Evolutionary conservation across 2,113 vertebrate species (phyloP).

Genomic region (Sphaerodactylus townsendi): DNA sequence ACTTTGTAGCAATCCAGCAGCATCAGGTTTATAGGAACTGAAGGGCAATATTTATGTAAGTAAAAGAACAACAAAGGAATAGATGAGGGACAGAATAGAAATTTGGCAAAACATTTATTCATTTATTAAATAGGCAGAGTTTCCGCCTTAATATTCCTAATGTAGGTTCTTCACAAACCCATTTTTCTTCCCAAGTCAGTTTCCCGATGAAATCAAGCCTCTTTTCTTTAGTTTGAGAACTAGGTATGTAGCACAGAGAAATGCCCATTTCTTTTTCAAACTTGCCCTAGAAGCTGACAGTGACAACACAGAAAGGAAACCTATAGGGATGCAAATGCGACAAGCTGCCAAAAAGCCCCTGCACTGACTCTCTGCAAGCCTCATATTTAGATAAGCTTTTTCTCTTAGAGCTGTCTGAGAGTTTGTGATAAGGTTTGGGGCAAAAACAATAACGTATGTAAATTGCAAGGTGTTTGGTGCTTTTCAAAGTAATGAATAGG

Average conservation of each 20-base stretch:
- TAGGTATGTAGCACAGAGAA: constrained; percentile 42
- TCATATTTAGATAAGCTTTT: constrained; percentile 57
- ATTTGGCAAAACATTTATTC: neutral
- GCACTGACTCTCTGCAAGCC: constrained; percentile 37
- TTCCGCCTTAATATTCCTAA: neutral
- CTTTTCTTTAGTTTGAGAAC: constrained; percentile 28
- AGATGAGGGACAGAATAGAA: neutral
- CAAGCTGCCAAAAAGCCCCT: constrained; percentile 49
- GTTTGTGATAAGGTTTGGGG: constrained; percentile 54
- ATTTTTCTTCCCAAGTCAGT: neutral
- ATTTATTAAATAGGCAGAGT: neutral
- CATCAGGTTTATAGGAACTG: neutral
- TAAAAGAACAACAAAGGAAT: neutral
- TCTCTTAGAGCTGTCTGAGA: constrained; percentile 53
- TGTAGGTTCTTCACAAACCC: neutral
- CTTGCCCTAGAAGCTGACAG: constrained; percentile 45
- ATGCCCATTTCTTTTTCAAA: constrained; percentile 46
- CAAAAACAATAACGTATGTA: constrained; percentile 59
- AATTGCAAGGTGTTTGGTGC: constrained; percentile 52
- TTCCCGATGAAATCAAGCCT: constrained; percentile 9
- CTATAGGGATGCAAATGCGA: constrained; percentile 56
- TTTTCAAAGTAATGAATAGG: constrained; percentile 51
- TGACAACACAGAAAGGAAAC: constrained; percentile 36
- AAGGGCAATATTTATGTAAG: neutral
- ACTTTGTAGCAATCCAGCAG: neutral